Percentiles rank a stretch among this genome's conserved stretches.
These are phyloP conservation scores for Anas acuta DNA, from an alignment of 2,797 vertebrate species.

Conservation along the genomic window DNA sequence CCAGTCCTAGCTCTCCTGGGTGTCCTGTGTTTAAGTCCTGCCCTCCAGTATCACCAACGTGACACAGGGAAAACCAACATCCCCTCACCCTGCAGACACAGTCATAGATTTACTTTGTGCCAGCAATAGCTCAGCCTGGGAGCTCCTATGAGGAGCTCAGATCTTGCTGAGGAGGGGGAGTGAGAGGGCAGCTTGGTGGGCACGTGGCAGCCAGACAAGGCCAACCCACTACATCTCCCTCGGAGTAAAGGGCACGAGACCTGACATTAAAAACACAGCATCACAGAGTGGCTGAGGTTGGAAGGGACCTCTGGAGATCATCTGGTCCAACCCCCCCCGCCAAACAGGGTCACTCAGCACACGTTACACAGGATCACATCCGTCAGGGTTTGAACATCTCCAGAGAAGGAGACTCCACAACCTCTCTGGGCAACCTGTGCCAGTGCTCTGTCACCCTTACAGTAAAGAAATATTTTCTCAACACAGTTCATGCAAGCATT, in stretches of 20 bases:
- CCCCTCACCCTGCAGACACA: not conserved
- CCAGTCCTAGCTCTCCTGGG: accelerated
- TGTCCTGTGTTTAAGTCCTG: not conserved
- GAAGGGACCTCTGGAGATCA: too few species aligned
- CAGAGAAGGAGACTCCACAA: too few species aligned
- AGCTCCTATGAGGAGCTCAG: not conserved
- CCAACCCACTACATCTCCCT: not conserved
- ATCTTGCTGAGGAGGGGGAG: not conserved
- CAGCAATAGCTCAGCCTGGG: not conserved
- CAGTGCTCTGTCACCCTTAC: too few species aligned
- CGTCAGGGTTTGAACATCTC: too few species aligned
- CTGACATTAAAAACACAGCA: not conserved
- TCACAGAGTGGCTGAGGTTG: too few species aligned
- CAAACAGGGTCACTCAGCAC: too few species aligned
- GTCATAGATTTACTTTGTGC: not conserved
- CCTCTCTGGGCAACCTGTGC: too few species aligned
- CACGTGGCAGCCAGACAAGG: too few species aligned
- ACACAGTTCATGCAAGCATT: not conserved
- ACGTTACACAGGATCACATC: too few species aligned
- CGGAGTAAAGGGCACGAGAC: not conserved
- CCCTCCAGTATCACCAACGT: not conserved
- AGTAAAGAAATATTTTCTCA: too few species aligned
- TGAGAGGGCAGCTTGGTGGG: too few species aligned
- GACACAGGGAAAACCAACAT: not conserved
- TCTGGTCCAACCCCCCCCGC: too few species aligned